Conservation (phyloP, 35 echinoderm and acorn worm genomes). For the Heliocidaris tuberculata region DNA sequence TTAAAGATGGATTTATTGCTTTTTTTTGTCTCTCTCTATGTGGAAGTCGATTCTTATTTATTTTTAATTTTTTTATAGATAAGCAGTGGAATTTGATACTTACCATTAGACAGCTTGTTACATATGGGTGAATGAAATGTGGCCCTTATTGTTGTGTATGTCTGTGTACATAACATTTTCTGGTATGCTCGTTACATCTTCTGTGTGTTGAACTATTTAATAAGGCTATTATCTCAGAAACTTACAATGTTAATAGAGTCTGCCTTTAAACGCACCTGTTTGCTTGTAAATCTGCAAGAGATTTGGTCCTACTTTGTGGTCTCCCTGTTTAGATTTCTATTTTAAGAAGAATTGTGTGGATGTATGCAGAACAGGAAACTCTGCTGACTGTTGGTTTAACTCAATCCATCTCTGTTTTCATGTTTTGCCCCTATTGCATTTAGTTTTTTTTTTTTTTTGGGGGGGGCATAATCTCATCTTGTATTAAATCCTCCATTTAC, state of each 20-base stretch:
- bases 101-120: too few species aligned
- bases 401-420: too few species aligned
- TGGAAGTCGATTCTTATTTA: not conserved
- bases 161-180: not conserved
- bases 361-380: not conserved
- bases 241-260: not conserved
- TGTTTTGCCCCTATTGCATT: not conserved
- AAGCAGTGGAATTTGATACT: not conserved
- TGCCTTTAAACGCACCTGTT: not conserved
- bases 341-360: not conserved
- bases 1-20: not conserved
- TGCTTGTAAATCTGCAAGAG: not conserved
- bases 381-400: too few species aligned
- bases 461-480: not conserved
- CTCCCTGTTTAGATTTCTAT: not conserved
- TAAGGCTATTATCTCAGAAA: not conserved
- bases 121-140: not conserved
- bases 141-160: not conserved
- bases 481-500: not conserved
- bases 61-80: not conserved
- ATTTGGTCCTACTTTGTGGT: not conserved
- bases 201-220: not conserved
- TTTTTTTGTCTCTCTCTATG: not conserved
- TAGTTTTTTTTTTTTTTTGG: not conserved
- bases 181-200: not conserved